These are phyloP conservation scores for Thrips palmi DNA, from an alignment of 1,140 invertebrate species.

Conservation along the genomic window DNA sequence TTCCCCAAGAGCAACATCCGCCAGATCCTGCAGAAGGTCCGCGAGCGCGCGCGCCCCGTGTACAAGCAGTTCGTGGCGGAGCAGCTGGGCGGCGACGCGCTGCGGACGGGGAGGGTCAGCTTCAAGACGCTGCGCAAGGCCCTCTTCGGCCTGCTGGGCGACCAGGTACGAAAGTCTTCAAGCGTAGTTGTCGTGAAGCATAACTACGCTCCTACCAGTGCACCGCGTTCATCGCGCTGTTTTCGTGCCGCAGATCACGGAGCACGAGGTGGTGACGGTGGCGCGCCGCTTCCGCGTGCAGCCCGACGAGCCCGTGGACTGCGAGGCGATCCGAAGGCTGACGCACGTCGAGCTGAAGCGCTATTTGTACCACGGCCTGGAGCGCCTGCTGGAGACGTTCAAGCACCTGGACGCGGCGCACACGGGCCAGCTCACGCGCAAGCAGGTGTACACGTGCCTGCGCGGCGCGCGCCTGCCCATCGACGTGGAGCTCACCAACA, in stretches of 20 bases:
- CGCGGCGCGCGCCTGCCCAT: conserved; percentile 44
- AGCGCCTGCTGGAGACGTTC: conserved; percentile 42
- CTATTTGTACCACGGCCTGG: conserved; percentile 43
- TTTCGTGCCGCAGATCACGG: conserved; percentile 37
- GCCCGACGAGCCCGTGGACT: conserved; percentile 22
- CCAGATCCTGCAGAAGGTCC: conserved; percentile 48
- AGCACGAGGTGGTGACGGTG: conserved; percentile 59
- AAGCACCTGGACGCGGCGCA: conserved; percentile 35
- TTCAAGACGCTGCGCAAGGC: too few species aligned
- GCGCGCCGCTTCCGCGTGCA: conserved; percentile 36
- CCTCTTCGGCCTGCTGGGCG: conserved; percentile 6
- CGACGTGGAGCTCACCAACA: conserved; percentile 39
- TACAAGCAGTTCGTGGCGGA: conserved; percentile 55
- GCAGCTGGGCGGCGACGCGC: conserved; percentile 26
- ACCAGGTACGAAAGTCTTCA: conserved; percentile 10
- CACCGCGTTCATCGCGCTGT: conserved; percentile 9
- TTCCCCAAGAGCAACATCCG: conserved; percentile 49
- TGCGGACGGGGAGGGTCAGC: not conserved
- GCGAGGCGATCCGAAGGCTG: conserved; percentile 33
- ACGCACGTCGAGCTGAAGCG: conserved; percentile 48
- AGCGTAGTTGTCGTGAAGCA: not conserved
- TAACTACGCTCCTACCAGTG: not conserved
- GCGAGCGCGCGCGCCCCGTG: conserved; percentile 34
- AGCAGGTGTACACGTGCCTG: conserved; percentile 37
- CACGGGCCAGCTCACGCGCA: conserved; percentile 30